Evolutionary conservation across 1,140 invertebrate genomes (phyloP).

Genomic region (Drosophila teissieri): DNA sequence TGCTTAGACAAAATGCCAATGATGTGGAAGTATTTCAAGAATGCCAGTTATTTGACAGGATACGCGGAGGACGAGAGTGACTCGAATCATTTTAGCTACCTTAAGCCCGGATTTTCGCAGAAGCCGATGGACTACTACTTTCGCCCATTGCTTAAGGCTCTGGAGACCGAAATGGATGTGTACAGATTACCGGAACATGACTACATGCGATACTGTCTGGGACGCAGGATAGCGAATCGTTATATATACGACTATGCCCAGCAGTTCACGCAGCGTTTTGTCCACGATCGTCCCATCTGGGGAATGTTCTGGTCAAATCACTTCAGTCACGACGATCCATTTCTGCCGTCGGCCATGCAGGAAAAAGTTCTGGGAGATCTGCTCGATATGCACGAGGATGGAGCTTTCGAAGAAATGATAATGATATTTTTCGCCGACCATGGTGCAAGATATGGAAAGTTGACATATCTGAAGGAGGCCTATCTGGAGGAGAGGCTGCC

Average conservation of each 20-base stretch:
- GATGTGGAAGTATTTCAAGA: conserved; percentile 91
- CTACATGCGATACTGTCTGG: conserved; percentile 85
- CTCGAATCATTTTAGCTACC: conserved; percentile 92
- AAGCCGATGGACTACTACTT: conserved; percentile 93
- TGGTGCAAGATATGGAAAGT: conserved; percentile 93
- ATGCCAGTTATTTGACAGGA: conserved; percentile 90
- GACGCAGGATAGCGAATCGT: conserved; percentile 86
- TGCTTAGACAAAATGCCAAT: conserved; percentile 88
- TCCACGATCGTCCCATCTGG: conserved; percentile 86
- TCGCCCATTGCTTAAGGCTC: conserved; percentile 89
- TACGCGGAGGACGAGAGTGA: conserved; percentile 91
- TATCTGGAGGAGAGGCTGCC: conserved; percentile 95
- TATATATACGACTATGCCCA: conserved; percentile 86
- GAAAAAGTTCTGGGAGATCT: conserved; percentile 86
- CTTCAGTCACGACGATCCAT: conserved; percentile 91
- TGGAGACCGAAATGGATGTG: conserved; percentile 62
- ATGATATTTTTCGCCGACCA: conserved; percentile 96
- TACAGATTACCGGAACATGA: conserved; percentile 8
- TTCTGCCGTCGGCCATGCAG: conserved; percentile 89
- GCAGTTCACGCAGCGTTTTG: conserved; percentile 85
- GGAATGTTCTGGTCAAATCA: conserved; percentile 92
- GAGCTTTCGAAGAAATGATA: conserved; percentile 88
- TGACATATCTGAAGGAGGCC: conserved; percentile 88
- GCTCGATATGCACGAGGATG: conserved; percentile 85
- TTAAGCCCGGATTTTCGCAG: conserved; percentile 90